phyloP scores from a whole-genome alignment of 2,113 vertebrate genomes.

The Phrynosoma blainvillii region DNA sequence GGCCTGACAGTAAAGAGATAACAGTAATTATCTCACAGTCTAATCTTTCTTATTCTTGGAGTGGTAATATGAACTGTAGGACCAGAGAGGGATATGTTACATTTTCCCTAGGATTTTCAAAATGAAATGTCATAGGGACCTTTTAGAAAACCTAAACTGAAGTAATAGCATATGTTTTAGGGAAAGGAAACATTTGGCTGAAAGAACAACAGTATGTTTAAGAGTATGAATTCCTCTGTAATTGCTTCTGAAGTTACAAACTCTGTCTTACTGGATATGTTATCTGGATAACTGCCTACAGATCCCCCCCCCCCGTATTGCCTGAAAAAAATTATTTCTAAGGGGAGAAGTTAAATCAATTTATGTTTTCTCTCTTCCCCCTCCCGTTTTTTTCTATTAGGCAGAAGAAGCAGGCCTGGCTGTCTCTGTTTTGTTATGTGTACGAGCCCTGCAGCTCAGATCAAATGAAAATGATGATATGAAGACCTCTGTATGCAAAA shows the following conservation, averaged over 20 bases:
- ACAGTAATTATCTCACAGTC: background rate
- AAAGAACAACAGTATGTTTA: no score
- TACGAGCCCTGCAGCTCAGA: constrained; percentile 94
- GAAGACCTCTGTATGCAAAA: constrained; percentile 93
- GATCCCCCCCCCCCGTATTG: background rate
- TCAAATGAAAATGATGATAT: constrained; percentile 87
- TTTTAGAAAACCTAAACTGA: background rate
- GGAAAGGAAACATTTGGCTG: no score
- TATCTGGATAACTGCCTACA: background rate
- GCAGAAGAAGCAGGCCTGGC: constrained; percentile 87
- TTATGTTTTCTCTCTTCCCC: constrained; percentile 24
- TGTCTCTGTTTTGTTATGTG: constrained; percentile 90
- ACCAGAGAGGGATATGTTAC: background rate
- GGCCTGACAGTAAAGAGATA: no score
- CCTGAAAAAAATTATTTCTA: background rate
- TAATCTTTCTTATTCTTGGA: background rate
- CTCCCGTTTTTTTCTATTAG: constrained; percentile 59
- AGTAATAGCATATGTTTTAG: background rate
- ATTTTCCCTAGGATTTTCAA: background rate
- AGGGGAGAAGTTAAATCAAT: background rate
- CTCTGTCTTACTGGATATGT: background rate
- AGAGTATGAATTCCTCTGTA: no score
- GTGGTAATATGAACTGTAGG: background rate
- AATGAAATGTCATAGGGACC: background rate
- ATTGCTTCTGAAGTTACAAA: no score